A percentile compares a stretch with the other conserved stretches of the same genome.
phyloP scores from a whole-genome alignment of 2,888 invertebrate species.

The Eupithecia insigniata region DNA sequence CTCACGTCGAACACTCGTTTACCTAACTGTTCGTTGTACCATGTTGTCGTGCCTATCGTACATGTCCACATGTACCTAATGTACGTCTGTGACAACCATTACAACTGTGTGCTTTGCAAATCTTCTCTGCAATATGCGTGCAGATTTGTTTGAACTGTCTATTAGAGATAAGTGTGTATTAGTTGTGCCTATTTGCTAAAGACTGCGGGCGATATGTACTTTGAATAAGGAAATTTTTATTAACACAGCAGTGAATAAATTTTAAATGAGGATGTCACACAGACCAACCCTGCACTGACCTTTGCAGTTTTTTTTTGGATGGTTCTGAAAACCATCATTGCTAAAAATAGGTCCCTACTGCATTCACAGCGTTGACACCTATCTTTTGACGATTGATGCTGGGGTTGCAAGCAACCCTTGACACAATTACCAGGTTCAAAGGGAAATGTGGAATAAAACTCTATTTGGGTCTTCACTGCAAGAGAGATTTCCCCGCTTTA shows the following conservation, averaged over 20 bases:
- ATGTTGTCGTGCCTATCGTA: background rate
- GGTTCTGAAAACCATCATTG: background rate
- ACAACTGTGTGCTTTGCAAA: conserved; percentile 4
- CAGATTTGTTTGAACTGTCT: background rate
- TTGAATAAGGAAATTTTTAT: background rate
- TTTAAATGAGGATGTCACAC: background rate
- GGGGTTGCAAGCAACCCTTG: background rate
- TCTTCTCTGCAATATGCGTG: background rate
- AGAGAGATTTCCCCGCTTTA: background rate
- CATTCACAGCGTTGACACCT: background rate
- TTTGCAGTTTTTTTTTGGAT: background rate
- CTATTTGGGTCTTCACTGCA: background rate
- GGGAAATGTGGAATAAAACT: background rate
- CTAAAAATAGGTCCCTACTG: conserved; percentile 1
- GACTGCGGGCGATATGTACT: background rate
- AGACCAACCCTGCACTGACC: background rate
- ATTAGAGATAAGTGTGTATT: background rate
- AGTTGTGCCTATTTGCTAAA: background rate
- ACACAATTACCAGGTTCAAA: background rate
- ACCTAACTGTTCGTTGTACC: background rate
- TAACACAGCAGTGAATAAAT: background rate
- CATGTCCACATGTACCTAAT: background rate
- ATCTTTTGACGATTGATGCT: background rate
- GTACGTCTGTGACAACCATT: background rate
- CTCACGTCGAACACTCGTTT: background rate